These are phyloP conservation scores for Odontamblyopus rebecca DNA, from an alignment of 2,797 vertebrate species.

Conservation along the genomic window DNA sequence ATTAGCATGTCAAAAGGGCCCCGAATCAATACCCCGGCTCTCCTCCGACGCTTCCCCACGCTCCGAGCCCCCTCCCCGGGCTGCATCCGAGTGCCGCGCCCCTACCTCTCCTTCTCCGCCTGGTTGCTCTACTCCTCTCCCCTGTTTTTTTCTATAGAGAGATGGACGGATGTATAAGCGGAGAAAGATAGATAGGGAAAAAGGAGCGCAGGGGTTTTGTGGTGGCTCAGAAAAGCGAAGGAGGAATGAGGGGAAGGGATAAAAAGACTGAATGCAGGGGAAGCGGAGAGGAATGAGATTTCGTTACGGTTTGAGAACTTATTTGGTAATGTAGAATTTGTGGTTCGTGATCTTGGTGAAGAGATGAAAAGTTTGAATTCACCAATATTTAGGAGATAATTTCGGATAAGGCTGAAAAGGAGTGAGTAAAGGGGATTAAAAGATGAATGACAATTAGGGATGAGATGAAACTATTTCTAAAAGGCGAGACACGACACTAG, in stretches of 20 bases:
- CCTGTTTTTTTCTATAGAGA: conserved; percentile 28
- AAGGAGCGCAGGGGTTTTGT: conserved; percentile 26
- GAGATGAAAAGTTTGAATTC: no score
- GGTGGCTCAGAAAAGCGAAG: conserved; percentile 32
- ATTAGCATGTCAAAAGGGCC: conserved; percentile 86
- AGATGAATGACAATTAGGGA: no score
- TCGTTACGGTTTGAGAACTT: conserved; percentile 64
- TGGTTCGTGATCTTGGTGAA: not conserved
- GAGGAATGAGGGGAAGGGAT: conserved; percentile 16
- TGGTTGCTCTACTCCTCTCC: conserved; percentile 32
- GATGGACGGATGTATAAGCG: conserved; percentile 66
- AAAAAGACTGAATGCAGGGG: conserved; percentile 42
- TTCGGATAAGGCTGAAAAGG: no score
- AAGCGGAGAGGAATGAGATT: conserved; percentile 5
- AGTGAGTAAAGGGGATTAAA: no score
- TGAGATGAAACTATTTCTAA: no score
- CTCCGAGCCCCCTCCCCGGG: conserved; percentile 47
- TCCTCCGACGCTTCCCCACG: conserved; percentile 66
- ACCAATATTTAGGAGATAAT: no score
- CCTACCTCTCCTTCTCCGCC: conserved; percentile 58
- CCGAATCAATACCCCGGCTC: conserved; percentile 81
- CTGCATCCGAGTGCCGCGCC: conserved; percentile 38
- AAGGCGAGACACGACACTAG: no score
- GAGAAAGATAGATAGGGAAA: conserved; percentile 54
- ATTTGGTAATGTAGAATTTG: not conserved